Evolutionary conservation across 2,113 vertebrate genomes (phyloP).

Genomic region (Crotalus horridus): DNA sequence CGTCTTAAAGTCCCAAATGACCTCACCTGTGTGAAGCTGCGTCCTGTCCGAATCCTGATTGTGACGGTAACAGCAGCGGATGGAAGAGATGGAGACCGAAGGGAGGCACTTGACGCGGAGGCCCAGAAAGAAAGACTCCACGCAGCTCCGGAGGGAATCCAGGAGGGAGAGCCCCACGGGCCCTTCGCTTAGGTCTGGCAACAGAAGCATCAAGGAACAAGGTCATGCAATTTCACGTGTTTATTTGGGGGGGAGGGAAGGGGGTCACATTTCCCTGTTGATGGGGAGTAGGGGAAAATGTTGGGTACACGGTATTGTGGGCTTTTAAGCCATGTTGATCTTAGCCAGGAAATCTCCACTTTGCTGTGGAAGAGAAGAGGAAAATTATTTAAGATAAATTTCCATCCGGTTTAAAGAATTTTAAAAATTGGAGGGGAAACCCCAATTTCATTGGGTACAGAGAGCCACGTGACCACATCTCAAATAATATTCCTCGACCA

Average conservation of each 20-base stretch:
- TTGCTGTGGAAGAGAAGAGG: too few species aligned
- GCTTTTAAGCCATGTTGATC: too few species aligned
- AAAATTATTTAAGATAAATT: too few species aligned
- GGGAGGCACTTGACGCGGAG: constrained; percentile 73
- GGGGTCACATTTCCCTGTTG: too few species aligned
- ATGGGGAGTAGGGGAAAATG: too few species aligned
- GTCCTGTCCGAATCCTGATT: constrained; percentile 50
- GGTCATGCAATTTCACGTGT: neutral
- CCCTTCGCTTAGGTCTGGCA: constrained; percentile 62
- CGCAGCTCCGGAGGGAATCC: constrained; percentile 63
- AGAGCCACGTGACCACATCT: too few species aligned
- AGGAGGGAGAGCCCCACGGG: constrained; percentile 44
- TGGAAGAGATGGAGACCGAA: constrained; percentile 62
- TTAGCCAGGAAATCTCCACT: too few species aligned
- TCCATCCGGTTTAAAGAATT: neutral
- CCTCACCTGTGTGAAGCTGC: constrained; percentile 70
- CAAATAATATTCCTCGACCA: too few species aligned
- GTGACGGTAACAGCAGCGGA: constrained; percentile 66
- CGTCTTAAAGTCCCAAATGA: neutral
- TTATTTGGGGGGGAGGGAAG: accelerated
- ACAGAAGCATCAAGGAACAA: neutral
- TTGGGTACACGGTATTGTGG: too few species aligned
- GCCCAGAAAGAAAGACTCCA: constrained; percentile 73
- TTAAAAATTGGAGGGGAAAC: too few species aligned
- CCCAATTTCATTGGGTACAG: too few species aligned